Base-by-base conservation (phyloP, 2,888 invertebrate genomes). In the Mythimna lalbum region DNA sequence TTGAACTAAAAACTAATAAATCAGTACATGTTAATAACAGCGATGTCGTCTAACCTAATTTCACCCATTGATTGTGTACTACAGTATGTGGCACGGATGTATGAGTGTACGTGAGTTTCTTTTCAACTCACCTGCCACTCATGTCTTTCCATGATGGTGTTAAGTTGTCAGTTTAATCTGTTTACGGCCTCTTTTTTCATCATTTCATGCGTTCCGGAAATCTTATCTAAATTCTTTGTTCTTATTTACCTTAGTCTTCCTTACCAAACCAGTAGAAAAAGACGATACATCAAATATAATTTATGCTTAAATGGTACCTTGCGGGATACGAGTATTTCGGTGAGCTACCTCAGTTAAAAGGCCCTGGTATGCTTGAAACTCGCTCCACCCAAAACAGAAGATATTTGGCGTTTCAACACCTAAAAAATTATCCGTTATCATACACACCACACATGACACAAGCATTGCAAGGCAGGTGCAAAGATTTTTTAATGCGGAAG, bases 31-130 rank as follows among this genome's bases (percentile, higher is more conserved):
- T 66, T 72, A 70, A 59, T 67, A 63, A 80, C 85, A 80, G 76
- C 63, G 75, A 76, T 82, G 82, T 84, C 73, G 63, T 78, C 67
- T 77, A 89, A 90, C 90, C 90, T 85, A 90, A 90, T 90, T 91
- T 89, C 88, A 86, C 87, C 76, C 73, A 90, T 90, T 85, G 89
- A 88, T 89, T 89, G 88, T 87, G 72, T 67, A 82, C 79, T 53
- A 50, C 27, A 55, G 59, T 79, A 82, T 86, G 88, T 88, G 78
- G 87, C 84, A 84, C 89, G 90, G 88, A 90, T 88, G 86, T 86
- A 87, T 85, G 84, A 84, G 63, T 86, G 85, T 85, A 71, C 75
- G 66, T 71, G 74, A 66, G 78, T 87, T 87, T 85, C 85, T 87
- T 89, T 83, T 65, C 39, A 67, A 72, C 50, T 57, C 75, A 74